These are phyloP conservation scores for Drosophila rhopaloa DNA, from an alignment of 1,140 invertebrate species.

Conservation along the genomic window DNA sequence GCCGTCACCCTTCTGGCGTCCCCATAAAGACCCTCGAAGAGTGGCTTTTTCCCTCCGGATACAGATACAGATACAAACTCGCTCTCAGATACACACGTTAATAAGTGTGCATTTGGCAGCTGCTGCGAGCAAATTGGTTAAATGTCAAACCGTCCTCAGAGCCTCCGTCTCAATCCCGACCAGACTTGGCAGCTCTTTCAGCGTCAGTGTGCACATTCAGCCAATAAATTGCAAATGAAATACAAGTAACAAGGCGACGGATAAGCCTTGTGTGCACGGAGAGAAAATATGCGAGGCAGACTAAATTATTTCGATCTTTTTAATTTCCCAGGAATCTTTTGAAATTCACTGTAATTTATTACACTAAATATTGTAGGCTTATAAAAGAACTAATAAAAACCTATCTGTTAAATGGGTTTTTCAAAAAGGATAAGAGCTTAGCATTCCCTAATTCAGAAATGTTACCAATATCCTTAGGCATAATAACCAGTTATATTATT, in stretches of 20 bases:
- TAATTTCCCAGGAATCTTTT: background rate
- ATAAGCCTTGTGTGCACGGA: background rate
- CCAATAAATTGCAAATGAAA: slow-evolving; percentile 66
- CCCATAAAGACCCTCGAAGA: slow-evolving; percentile 1
- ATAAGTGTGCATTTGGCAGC: slow-evolving; percentile 37
- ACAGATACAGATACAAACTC: slow-evolving; percentile 1
- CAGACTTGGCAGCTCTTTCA: slow-evolving; percentile 42
- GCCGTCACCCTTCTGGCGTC: slow-evolving; percentile 3
- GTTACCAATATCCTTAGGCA: too few species aligned
- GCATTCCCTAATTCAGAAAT: too few species aligned
- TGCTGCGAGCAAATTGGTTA: slow-evolving; percentile 44
- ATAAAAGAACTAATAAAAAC: too few species aligned
- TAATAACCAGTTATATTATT: too few species aligned
- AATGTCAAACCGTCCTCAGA: slow-evolving; percentile 40
- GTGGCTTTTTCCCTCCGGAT: background rate
- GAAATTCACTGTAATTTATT: too few species aligned
- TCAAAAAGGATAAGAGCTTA: too few species aligned
- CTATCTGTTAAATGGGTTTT: too few species aligned
- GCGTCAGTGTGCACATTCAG: slow-evolving; percentile 37
- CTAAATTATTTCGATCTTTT: background rate
- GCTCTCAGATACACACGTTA: slow-evolving; percentile 10
- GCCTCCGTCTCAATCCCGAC: slow-evolving; percentile 17
- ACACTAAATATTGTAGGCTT: too few species aligned
- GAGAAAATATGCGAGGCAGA: background rate
- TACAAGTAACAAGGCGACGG: slow-evolving; percentile 24